Evolutionary conservation across 2,797 vertebrate genomes (phyloP).

Genomic region (Muraenolepis orangiensis): DNA sequence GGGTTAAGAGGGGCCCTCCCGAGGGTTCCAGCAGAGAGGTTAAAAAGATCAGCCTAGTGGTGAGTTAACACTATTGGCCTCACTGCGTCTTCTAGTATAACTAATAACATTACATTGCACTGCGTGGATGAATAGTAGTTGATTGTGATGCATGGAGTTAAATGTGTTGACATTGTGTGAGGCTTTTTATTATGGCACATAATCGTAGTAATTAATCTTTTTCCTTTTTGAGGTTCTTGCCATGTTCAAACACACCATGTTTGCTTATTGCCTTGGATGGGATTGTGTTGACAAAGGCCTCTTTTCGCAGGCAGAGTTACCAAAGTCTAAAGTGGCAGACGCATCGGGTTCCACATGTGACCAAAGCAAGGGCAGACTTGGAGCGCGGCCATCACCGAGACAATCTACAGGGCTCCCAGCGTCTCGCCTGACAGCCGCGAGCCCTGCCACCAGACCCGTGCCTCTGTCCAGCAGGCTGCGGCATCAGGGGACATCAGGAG

Average conservation of each 20-base stretch:
- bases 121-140: background rate
- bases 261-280: background rate
- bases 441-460: slow-evolving; percentile 37
- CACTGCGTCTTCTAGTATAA: background rate
- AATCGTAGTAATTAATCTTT: background rate
- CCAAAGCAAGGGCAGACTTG: slow-evolving; percentile 46
- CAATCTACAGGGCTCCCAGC: slow-evolving; percentile 29
- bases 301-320: slow-evolving; percentile 54
- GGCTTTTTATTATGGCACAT: background rate
- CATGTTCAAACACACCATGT: background rate
- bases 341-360: slow-evolving; percentile 22
- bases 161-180: slow-evolving; percentile 15
- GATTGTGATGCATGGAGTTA: slow-evolving; percentile 14
- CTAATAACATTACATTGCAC: background rate
- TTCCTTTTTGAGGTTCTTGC: background rate
- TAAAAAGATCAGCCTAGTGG: slow-evolving; percentile 58
- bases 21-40: slow-evolving; percentile 36
- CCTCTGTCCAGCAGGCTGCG: slow-evolving; percentile 48
- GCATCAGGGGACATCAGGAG: slow-evolving; percentile 25
- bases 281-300: slow-evolving; percentile 23
- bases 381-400: slow-evolving; percentile 30
- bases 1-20: slow-evolving; percentile 15
- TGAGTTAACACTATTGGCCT: slow-evolving; percentile 47
- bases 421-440: slow-evolving; percentile 42
- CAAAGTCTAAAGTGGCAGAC: slow-evolving; percentile 26